A percentile compares a stretch with the other conserved stretches of the same genome.
Evolutionary conservation across 2,888 invertebrate species (phyloP).

Genomic region (Ochropleura leucogaster): DNA sequence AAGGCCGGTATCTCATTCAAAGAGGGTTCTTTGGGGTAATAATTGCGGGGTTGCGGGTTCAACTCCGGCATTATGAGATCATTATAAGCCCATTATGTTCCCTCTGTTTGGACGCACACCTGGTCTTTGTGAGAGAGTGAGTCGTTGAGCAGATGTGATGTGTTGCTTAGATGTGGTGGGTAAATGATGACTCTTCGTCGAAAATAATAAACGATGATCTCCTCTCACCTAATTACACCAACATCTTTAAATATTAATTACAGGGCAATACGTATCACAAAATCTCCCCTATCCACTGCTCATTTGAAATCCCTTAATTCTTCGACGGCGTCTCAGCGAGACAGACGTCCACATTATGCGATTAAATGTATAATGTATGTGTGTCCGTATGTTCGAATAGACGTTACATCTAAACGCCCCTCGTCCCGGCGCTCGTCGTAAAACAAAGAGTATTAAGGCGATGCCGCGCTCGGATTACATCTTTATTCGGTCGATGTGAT

Average conservation of each 20-base stretch:
- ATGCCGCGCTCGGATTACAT: constrained; percentile 54
- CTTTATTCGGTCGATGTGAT: constrained; percentile 45
- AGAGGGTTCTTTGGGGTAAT: too few relatives aligned
- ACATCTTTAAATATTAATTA: constrained; percentile 31
- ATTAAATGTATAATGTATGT: constrained; percentile 63
- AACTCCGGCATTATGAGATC: too few relatives aligned
- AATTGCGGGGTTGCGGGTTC: too few relatives aligned
- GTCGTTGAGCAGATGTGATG: not conserved
- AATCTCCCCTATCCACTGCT: constrained; percentile 11
- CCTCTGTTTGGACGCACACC: not conserved
- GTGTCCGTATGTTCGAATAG: constrained; percentile 32
- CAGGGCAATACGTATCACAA: constrained; percentile 4
- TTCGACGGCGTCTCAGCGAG: constrained; percentile 20
- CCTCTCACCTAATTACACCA: constrained; percentile 1
- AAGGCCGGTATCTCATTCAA: too few relatives aligned
- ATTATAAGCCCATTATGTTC: not conserved
- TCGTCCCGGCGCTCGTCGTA: constrained; percentile 70
- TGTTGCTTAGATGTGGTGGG: not conserved
- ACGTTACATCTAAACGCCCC: constrained; percentile 71
- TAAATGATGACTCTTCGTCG: not conserved
- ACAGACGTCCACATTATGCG: constrained; percentile 46
- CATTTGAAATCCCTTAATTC: constrained; percentile 25
- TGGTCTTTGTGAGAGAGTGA: not conserved
- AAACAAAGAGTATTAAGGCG: constrained; percentile 73
- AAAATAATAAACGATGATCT: not conserved